Conservation (phyloP, 1,140 invertebrate genomes). For the Drosophila tropicalis region DNA sequence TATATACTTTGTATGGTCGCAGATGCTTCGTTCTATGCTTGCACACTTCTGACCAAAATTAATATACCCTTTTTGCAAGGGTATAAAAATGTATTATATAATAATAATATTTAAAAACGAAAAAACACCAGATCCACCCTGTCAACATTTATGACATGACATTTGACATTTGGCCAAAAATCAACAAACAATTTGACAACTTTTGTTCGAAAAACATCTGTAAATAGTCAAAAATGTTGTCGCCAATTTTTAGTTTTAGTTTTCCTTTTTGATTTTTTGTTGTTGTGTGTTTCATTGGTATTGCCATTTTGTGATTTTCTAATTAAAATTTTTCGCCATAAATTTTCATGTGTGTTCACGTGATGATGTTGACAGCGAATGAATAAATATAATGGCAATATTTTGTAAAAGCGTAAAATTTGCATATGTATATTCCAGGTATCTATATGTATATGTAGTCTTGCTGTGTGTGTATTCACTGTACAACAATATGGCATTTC, state of each 20-base stretch:
- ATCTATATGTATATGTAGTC: background rate
- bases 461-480: background rate
- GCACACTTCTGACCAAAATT: too few species aligned
- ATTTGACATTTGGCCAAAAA: slow-evolving; percentile 60
- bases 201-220: slow-evolving; percentile 32
- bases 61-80: too few species aligned
- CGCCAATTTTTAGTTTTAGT: slow-evolving; percentile 14
- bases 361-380: slow-evolving; percentile 52
- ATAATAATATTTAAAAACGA: background rate
- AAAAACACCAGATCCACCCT: background rate
- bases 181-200: slow-evolving; percentile 60
- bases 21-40: too few species aligned
- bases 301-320: slow-evolving; percentile 53
- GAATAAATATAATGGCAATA: slow-evolving; percentile 33
- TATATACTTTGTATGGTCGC: too few species aligned
- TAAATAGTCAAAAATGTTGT: slow-evolving; percentile 26
- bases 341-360: slow-evolving; percentile 48
- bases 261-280: background rate
- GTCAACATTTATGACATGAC: slow-evolving; percentile 50
- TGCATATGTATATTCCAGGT: slow-evolving; percentile 44
- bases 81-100: too few species aligned
- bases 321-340: slow-evolving; percentile 68
- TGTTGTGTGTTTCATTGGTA: slow-evolving; percentile 3
- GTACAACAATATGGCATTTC: slow-evolving; percentile 36
- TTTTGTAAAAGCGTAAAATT: slow-evolving; percentile 26